Conservation (phyloP, 2,888 invertebrate genomes). For the Apantesis nais region DNA sequence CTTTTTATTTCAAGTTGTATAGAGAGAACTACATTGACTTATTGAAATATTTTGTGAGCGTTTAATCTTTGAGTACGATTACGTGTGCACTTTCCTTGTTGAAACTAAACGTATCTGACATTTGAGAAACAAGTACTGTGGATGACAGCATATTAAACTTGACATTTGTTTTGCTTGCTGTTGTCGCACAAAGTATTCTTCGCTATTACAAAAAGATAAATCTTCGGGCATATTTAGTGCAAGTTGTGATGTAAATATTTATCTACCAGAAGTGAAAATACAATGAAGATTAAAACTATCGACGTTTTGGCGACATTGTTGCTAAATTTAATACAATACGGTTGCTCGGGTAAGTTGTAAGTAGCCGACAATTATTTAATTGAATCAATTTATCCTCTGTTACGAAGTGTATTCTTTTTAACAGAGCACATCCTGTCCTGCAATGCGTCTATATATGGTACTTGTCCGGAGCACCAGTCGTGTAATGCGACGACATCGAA, state of each 20-base stretch:
- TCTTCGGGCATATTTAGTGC: constrained; percentile 40
- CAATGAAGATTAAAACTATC: constrained; percentile 65
- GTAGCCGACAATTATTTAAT: constrained; percentile 80
- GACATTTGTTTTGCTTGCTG: constrained; percentile 68
- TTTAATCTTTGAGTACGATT: neutral
- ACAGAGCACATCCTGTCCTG: constrained; percentile 83
- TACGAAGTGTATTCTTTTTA: constrained; percentile 79
- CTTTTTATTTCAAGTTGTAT: neutral
- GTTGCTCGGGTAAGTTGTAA: constrained; percentile 74
- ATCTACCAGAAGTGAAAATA: constrained; percentile 39
- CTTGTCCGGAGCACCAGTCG: constrained; percentile 66
- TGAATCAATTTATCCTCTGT: constrained; percentile 79
- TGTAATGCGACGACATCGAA: constrained; percentile 61
- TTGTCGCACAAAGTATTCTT: constrained; percentile 53
- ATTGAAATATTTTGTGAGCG: neutral
- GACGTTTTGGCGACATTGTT: constrained; percentile 68
- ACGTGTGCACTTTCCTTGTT: neutral
- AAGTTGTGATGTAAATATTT: constrained; percentile 71
- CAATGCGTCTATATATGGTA: constrained; percentile 61
- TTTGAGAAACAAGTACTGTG: neutral
- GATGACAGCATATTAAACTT: constrained; percentile 41
- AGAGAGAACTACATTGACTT: neutral
- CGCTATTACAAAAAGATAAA: constrained; percentile 55
- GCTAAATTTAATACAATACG: constrained; percentile 69
- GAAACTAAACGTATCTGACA: constrained; percentile 34